Percentiles rank a stretch among this genome's conserved stretches.
Conservation (phyloP, 2,113 vertebrate species). For the Tringa solitaria region DNA sequence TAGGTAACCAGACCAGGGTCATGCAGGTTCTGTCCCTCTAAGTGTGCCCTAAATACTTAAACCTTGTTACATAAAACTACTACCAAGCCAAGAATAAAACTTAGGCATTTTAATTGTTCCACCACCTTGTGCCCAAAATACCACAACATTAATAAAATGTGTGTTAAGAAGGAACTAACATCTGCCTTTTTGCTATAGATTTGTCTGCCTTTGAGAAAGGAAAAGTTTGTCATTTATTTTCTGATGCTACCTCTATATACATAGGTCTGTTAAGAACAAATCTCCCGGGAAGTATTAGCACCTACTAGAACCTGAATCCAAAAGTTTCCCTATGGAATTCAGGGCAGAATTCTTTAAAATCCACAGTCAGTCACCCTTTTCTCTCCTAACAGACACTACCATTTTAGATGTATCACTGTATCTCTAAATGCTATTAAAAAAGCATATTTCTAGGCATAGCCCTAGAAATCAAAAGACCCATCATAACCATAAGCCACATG, state of each 20-base stretch:
- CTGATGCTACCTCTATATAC: not conserved
- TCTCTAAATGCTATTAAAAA: not conserved
- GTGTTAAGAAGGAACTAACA: not conserved
- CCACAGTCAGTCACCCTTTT: not conserved
- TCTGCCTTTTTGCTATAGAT: not conserved
- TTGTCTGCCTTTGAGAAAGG: not conserved
- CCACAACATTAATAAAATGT: not conserved
- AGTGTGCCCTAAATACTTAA: not conserved
- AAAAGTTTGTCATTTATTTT: not conserved
- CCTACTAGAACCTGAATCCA: not conserved
- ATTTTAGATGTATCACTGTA: not conserved
- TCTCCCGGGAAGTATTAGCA: not conserved
- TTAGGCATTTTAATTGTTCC: not conserved
- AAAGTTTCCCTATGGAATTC: not conserved
- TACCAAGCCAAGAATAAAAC: not conserved
- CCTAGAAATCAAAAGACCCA: not conserved
- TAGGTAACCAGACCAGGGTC: not conserved
- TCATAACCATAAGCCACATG: not conserved
- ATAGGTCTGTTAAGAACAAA: not conserved
- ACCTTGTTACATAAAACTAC: not conserved
- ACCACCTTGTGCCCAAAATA: not conserved
- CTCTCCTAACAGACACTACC: not conserved
- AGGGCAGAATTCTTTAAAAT: not conserved
- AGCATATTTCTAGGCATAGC: not conserved
- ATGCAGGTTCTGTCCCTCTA: not conserved